Evolutionary conservation across 2,113 vertebrate species (phyloP).

Genomic region (Mohoua ochrocephala): DNA sequence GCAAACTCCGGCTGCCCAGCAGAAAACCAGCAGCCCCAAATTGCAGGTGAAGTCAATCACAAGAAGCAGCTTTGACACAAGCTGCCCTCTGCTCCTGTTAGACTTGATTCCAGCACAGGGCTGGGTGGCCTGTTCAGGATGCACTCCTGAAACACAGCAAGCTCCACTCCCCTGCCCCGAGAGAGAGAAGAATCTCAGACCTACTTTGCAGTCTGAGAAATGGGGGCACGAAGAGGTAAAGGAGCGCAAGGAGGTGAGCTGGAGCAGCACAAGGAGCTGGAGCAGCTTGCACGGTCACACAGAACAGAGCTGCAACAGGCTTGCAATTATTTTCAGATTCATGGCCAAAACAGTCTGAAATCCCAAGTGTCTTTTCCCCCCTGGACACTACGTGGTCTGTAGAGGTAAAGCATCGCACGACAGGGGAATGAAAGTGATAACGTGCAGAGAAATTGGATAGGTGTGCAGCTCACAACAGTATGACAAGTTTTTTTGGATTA

Average conservation of each 20-base stretch:
- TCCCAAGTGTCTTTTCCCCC: background rate
- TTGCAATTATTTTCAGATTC: background rate
- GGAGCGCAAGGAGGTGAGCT: background rate
- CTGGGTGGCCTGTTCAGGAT: no score
- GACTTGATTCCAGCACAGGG: background rate
- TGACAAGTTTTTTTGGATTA: accelerated
- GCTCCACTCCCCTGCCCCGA: background rate
- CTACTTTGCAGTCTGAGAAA: background rate
- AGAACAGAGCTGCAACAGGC: background rate
- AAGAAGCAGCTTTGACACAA: background rate
- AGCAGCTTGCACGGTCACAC: background rate
- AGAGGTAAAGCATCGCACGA: background rate
- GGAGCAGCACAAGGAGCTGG: background rate
- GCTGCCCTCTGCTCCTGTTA: accelerated
- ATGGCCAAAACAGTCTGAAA: background rate
- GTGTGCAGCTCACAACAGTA: accelerated
- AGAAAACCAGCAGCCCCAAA: background rate
- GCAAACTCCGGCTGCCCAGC: background rate
- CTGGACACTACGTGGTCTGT: accelerated
- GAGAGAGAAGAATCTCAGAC: background rate
- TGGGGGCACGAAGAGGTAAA: background rate
- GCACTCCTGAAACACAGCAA: accelerated
- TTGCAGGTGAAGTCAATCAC: accelerated
- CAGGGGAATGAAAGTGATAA: background rate
- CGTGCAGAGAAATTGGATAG: accelerated